Percentiles rank a stretch among this genome's conserved stretches.
Evolutionary conservation across 2,113 vertebrate species (phyloP).

Genomic region (Tachysurus vachellii): DNA sequence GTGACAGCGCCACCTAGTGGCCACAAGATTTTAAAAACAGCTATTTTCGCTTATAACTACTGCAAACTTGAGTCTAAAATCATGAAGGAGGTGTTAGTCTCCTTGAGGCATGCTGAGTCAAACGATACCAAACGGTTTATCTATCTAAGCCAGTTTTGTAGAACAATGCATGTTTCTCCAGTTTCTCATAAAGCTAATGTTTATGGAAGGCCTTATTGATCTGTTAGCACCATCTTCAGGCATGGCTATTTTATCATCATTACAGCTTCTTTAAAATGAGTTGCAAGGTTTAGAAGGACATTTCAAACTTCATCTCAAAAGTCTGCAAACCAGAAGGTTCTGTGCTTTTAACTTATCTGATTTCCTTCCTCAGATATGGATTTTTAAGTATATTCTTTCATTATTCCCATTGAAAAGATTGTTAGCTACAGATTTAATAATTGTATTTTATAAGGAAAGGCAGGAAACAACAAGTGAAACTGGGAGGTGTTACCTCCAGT

Average conservation of each 20-base stretch:
- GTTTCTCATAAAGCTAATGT: background rate
- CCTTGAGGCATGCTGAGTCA: no score
- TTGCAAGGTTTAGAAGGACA: background rate
- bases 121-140: no score
- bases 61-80: no score
- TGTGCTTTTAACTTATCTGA: background rate
- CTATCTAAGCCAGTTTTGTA: background rate
- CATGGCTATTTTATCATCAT: background rate
- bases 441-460: background rate
- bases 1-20: no score
- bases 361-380: background rate
- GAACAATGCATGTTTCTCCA: background rate
- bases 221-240: conserved; percentile 13
- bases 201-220: background rate
- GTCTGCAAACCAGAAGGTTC: background rate
- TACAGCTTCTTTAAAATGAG: background rate
- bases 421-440: background rate
- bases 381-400: background rate
- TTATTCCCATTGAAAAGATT: background rate
- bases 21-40: no score
- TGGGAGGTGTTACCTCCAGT: no score
- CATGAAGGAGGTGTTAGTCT: no score
- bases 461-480: no score
- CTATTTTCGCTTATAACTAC: no score
- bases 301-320: no score